These are phyloP conservation scores for Agrochola lota DNA, from an alignment of 2,888 invertebrate species.

Conservation along the genomic window DNA sequence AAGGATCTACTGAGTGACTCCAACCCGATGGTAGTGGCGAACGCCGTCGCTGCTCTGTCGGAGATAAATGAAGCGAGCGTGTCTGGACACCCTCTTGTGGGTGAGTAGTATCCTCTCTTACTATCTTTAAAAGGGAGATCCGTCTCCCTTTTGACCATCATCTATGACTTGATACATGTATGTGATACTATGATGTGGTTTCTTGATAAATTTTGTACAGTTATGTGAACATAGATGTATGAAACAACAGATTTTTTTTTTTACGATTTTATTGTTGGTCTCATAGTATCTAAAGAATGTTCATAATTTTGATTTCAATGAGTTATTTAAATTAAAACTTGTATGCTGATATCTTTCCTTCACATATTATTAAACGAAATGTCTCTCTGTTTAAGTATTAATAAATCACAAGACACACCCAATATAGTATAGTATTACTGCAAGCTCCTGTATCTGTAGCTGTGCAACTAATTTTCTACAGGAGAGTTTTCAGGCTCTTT, in stretches of 20 bases:
- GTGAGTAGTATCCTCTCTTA: constrained; percentile 78
- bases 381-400: neutral
- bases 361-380: neutral
- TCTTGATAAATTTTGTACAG: neutral
- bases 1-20: constrained; percentile 99
- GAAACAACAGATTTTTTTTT: neutral
- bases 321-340: constrained; percentile 1
- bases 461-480: neutral
- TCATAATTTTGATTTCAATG: neutral
- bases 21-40: constrained; percentile 99
- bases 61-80: constrained; percentile 99
- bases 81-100: constrained; percentile 97
- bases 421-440: neutral
- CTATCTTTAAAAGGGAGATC: neutral
- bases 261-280: neutral
- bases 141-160: neutral
- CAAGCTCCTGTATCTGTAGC: neutral
- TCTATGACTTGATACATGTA: neutral
- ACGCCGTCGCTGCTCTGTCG: constrained; percentile 99
- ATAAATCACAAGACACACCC: neutral
- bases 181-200: neutral
- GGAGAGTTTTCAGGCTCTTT: neutral
- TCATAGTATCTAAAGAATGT: neutral
- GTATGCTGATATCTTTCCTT: neutral
- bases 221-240: neutral